Base-by-base conservation (phyloP, 2,113 vertebrate species). In the Erythrolamprus reginae region DNA sequence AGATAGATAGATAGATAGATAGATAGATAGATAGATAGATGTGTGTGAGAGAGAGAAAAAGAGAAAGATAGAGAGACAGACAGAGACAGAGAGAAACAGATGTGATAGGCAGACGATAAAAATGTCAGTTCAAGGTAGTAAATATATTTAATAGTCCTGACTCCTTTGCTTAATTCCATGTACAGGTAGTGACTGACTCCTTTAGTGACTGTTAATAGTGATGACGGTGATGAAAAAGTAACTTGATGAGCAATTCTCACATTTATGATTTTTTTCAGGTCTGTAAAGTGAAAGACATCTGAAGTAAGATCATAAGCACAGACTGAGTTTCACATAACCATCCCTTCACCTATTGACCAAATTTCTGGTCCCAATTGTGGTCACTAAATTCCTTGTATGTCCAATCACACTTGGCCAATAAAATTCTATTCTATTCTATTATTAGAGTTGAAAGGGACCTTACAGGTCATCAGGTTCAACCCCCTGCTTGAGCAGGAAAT, bases 91-190 rank as follows among this genome's bases (percentile, higher is more conserved):
- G 47, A 58, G 7, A 56, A 5, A 58, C 2, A 55, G 17, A 56
- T 6, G 26, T 58, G 56, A 61, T 61, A 10, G 28, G 10, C 28
- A n/a, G 58, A 65, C 5, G 13, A 28, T 12, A 77, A 17, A 9
- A 19, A 38, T 15, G 33, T 77, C 33, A 77, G 8, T 77, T 38
- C 65, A 77, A 77, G 33, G 5, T 38, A 77, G 6, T 38, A 17
- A 77, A 77, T 6, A 38, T 77, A 38, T 77, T 19, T 77, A 77
- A 77, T 77, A 77, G n/a, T 77, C 65, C 65, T 38, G 33, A 17
- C 65, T 77, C 65, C 17, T 96, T 95, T 96, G 96, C 96, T 96
- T 96, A 96, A 96, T 96, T 96, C 95, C 95, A 70, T 96, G 97
- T 97, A 96, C 2, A 77, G 61, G 7, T 77, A 77, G 65, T 38